Conservation (phyloP, 2,797 vertebrate genomes). For the Sebastes dallii region DNA sequence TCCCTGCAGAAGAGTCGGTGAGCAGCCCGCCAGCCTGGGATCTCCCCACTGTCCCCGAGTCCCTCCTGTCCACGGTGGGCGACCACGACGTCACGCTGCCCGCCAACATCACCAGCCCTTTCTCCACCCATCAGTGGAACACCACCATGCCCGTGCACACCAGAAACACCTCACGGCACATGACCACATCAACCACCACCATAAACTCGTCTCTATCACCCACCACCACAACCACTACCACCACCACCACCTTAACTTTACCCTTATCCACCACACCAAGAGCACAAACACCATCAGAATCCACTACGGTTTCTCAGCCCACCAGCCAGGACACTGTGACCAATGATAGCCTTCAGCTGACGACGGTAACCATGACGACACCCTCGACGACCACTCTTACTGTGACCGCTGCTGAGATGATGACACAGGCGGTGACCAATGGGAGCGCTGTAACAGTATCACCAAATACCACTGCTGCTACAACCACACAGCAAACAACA, state of each 20-base stretch:
- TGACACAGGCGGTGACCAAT: constrained; percentile 13
- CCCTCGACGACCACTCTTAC: constrained; percentile 61
- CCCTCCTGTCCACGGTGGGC: constrained; percentile 82
- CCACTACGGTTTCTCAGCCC: constrained; percentile 32
- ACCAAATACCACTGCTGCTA: constrained; percentile 37
- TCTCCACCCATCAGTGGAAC: constrained; percentile 78
- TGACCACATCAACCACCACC: constrained; percentile 27
- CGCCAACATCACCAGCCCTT: constrained; percentile 81
- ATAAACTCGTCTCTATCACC: constrained; percentile 21
- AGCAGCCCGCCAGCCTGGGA: constrained; percentile 82
- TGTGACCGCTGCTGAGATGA: constrained; percentile 55
- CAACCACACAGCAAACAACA: constrained; percentile 69
- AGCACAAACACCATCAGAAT: constrained; percentile 60
- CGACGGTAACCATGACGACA: constrained; percentile 65
- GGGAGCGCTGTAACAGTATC: constrained; percentile 3
- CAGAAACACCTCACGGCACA: constrained; percentile 44
- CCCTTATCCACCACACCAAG: not conserved
- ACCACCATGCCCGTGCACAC: constrained; percentile 60
- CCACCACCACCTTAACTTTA: constrained; percentile 29
- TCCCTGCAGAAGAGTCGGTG: constrained; percentile 84
- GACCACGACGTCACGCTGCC: constrained; percentile 81
- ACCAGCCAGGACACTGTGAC: constrained; percentile 73
- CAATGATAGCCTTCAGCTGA: constrained; percentile 65
- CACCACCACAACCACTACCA: not conserved
- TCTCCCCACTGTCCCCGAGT: constrained; percentile 84